These are phyloP conservation scores for Dreissena polymorpha DNA, from an alignment of 1,140 invertebrate genomes.

Conservation along the genomic window DNA sequence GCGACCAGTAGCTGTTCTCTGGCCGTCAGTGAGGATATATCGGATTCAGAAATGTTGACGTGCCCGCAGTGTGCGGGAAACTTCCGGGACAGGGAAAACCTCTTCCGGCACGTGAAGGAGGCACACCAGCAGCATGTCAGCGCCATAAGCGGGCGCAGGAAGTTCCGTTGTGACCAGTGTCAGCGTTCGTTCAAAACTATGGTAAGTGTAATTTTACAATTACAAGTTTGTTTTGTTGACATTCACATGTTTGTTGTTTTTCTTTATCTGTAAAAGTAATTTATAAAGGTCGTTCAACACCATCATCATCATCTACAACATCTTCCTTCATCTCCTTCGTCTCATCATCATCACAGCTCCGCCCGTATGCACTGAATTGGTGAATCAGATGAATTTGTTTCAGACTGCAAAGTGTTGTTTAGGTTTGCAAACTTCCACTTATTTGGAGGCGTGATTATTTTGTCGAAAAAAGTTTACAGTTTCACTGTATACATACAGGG, in stretches of 20 bases:
- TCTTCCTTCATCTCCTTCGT: neutral
- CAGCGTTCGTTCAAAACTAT: constrained; percentile 37
- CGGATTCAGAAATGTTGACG: neutral
- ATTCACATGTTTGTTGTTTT: neutral
- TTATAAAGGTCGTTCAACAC: neutral
- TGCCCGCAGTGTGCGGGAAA: constrained; percentile 15
- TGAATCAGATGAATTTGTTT: no score
- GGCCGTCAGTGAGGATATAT: neutral
- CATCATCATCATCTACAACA: neutral
- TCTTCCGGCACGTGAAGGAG: constrained; percentile 27
- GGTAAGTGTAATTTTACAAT: constrained; percentile 10
- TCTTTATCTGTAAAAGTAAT: neutral
- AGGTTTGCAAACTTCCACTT: no score
- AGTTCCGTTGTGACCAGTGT: constrained; percentile 26
- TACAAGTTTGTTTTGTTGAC: neutral
- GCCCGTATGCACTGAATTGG: no score
- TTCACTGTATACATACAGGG: no score
- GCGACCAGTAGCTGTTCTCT: neutral
- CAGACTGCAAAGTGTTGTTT: no score
- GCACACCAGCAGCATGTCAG: constrained; percentile 17
- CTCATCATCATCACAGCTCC: neutral
- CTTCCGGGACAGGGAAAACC: neutral
- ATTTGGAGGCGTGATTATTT: no score
- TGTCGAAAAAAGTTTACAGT: no score
- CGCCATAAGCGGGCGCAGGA: neutral